Conservation (phyloP, 2,888 invertebrate species). For the Chesias legatella region DNA sequence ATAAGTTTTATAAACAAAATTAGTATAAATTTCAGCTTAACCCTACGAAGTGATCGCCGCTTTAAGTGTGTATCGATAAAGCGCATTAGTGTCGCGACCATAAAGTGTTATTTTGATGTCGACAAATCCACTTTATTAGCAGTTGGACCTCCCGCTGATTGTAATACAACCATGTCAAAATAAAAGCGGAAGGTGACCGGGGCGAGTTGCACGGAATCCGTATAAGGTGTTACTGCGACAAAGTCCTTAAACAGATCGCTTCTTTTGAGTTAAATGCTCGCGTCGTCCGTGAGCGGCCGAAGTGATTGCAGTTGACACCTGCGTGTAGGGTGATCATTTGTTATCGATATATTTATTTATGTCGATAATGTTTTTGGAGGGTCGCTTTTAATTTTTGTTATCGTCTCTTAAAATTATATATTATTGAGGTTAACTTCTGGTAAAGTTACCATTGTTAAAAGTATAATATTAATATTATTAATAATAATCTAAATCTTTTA, state of each 20-base stretch:
- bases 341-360: conserved; percentile 24
- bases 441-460: no score
- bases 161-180: conserved; percentile 59
- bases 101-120: conserved; percentile 77
- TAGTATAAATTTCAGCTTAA: conserved; percentile 38
- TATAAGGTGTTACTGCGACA: conserved; percentile 59
- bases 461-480: no score
- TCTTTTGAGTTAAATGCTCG: conserved; percentile 75
- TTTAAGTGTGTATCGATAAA: conserved; percentile 55
- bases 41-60: conserved; percentile 43
- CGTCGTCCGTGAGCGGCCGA: conserved; percentile 65
- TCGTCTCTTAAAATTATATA: no score
- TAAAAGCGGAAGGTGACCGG: conserved; percentile 38
- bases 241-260: conserved; percentile 58
- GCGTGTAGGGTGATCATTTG: conserved; percentile 50
- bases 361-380: conserved; percentile 15
- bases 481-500: no score
- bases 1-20: conserved; percentile 22
- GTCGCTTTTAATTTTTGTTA: no score
- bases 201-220: conserved; percentile 45
- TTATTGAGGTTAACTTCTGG: no score
- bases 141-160: conserved; percentile 66
- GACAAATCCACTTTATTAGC: conserved; percentile 77
- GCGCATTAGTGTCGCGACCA: conserved; percentile 63
- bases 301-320: conserved; percentile 72